Percentiles rank a stretch among this genome's conserved stretches.
These are phyloP conservation scores for Drosophila ustulata DNA, from an alignment of 2,888 invertebrate species.

Conservation along the genomic window DNA sequence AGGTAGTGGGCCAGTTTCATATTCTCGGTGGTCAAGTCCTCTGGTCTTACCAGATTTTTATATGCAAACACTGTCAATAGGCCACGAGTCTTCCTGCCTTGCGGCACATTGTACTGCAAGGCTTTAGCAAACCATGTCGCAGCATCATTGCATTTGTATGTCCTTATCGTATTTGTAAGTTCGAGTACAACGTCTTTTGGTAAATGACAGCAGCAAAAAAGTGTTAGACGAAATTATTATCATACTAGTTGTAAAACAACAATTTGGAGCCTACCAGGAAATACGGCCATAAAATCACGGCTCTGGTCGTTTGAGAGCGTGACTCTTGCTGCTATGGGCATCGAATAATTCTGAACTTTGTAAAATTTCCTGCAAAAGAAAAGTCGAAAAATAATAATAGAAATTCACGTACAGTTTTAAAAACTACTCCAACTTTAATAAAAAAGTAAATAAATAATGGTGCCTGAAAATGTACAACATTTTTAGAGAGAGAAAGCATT, in stretches of 20 bases:
- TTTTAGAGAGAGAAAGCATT: no score
- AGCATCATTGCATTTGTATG: conserved; percentile 91
- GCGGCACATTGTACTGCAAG: conserved; percentile 95
- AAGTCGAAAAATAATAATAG: no score
- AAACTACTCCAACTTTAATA: no score
- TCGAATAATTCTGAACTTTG: conserved; percentile 82
- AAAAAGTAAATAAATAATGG: no score
- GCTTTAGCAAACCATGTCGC: conserved; percentile 93
- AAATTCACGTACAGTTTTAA: no score
- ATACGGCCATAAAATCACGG: conserved; percentile 94
- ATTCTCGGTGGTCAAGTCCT: conserved; percentile 90
- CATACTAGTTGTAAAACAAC: conserved; percentile 60
- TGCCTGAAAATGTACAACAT: no score
- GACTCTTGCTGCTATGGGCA: conserved; percentile 86
- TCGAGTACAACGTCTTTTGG: conserved; percentile 91
- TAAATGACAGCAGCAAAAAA: neutral
- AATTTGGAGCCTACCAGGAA: conserved; percentile 86
- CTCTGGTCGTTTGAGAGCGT: conserved; percentile 92
- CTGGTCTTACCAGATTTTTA: conserved; percentile 89
- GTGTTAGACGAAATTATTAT: conserved; percentile 45
- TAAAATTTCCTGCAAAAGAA: conserved; percentile 81
- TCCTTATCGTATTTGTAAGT: conserved; percentile 91
- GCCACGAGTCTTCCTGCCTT: conserved; percentile 94
- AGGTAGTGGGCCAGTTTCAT: conserved; percentile 92
- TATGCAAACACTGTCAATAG: conserved; percentile 91